These are phyloP conservation scores for Orthonevra nobilis DNA, from an alignment of 2,888 invertebrate genomes.

Conservation along the genomic window DNA sequence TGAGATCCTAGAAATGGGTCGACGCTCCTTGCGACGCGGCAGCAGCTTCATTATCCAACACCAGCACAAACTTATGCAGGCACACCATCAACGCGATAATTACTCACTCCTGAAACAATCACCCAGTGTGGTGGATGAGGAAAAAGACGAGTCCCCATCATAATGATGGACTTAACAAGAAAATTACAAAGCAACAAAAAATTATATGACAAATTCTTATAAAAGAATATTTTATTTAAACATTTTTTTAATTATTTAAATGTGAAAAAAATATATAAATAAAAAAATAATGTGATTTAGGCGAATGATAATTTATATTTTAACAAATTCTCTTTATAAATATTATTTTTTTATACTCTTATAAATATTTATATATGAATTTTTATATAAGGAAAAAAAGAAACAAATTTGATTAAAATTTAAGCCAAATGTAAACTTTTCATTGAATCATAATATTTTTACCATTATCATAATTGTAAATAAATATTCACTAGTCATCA, in stretches of 20 bases:
- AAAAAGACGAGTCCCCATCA: slow-evolving; percentile 44
- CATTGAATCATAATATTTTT: slow-evolving; percentile 23
- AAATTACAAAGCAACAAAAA: too few relatives aligned
- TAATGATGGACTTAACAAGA: slow-evolving; percentile 54
- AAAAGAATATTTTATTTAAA: slow-evolving; percentile 12
- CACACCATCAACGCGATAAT: slow-evolving; percentile 76
- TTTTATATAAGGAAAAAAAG: too few relatives aligned
- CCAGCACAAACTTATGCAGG: slow-evolving; percentile 76
- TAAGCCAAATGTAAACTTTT: slow-evolving; percentile 52
- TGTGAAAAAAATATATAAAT: neutral
- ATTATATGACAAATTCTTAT: too few relatives aligned
- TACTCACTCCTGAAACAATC: slow-evolving; percentile 77
- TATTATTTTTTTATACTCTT: neutral
- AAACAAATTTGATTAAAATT: slow-evolving; percentile 13
- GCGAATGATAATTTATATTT: slow-evolving; percentile 62
- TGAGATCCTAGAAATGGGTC: slow-evolving; percentile 89
- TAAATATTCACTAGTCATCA: slow-evolving; percentile 66
- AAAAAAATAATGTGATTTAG: slow-evolving; percentile 61
- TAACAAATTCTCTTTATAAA: slow-evolving; percentile 37
- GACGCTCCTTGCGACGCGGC: slow-evolving; percentile 86
- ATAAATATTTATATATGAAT: too few relatives aligned
- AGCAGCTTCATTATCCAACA: slow-evolving; percentile 79
- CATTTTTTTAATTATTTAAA: slow-evolving; percentile 19
- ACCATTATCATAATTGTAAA: slow-evolving; percentile 48
- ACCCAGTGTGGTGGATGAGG: slow-evolving; percentile 70